Evolutionary conservation across 2,797 vertebrate genomes (phyloP).

Genomic region (Melanotaenia pygmaea): DNA sequence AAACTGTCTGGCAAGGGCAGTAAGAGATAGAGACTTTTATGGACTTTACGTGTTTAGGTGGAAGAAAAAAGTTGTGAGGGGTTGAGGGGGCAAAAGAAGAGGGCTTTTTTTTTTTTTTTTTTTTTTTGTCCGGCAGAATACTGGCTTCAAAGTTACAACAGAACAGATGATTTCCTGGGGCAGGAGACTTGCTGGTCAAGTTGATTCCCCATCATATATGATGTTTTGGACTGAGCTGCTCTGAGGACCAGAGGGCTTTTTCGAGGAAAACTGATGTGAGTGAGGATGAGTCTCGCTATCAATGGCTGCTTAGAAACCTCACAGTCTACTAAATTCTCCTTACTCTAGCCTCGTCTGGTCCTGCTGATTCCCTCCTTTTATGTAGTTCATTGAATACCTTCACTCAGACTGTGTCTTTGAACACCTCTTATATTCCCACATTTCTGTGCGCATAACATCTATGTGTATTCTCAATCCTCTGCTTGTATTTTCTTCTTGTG

Average conservation of each 20-base stretch:
- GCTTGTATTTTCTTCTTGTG: slow-evolving; percentile 4
- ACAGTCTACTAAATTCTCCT: slow-evolving; percentile 12
- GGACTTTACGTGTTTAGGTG: slow-evolving; percentile 15
- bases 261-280: slow-evolving; percentile 46
- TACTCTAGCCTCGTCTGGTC: slow-evolving; percentile 15
- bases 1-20: background rate
- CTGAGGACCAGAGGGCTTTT: slow-evolving; percentile 44
- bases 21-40: background rate
- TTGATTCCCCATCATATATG: slow-evolving; percentile 61
- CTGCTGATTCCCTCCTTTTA: slow-evolving; percentile 13
- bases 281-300: slow-evolving; percentile 39
- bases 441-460: background rate
- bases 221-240: slow-evolving; percentile 41
- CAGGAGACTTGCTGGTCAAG: slow-evolving; percentile 36
- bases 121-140: slow-evolving; percentile 34
- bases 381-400: slow-evolving; percentile 21
- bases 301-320: slow-evolving; percentile 37
- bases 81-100: slow-evolving; percentile 1
- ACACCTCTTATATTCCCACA: background rate
- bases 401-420: background rate
- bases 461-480: slow-evolving; percentile 20
- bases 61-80: slow-evolving; percentile 12
- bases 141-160: slow-evolving; percentile 49
- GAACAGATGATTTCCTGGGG: slow-evolving; percentile 65
- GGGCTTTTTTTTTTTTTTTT: slow-evolving; percentile 2